Percentiles rank a stretch among this genome's conserved stretches.
These are phyloP conservation scores for Ochotona princeps DNA, from an alignment of 2,113 vertebrate species.

Conservation along the genomic window DNA sequence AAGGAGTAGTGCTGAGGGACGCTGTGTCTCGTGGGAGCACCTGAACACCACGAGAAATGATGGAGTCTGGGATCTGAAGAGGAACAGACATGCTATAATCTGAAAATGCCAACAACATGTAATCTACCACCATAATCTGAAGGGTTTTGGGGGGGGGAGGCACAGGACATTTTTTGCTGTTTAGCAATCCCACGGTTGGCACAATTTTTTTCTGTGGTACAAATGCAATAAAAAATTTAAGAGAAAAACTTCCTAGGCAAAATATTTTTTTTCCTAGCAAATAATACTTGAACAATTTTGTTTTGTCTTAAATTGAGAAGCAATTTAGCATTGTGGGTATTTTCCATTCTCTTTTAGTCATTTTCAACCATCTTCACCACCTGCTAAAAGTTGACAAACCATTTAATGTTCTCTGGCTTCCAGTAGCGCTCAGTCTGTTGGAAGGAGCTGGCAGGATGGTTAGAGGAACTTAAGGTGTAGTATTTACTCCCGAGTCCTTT, in stretches of 20 bases:
- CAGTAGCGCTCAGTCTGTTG: background rate
- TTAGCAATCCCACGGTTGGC: background rate
- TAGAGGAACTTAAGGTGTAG: background rate
- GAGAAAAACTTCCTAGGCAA: conserved; percentile 32
- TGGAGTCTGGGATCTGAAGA: conserved; percentile 97
- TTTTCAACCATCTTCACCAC: background rate
- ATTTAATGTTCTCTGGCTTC: background rate
- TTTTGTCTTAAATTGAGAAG: background rate
- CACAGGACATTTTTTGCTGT: background rate
- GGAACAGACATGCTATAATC: conserved; percentile 56
- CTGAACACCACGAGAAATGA: conserved; percentile 99
- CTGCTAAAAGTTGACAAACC: background rate
- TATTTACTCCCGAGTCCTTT: background rate
- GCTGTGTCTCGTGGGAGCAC: conserved; percentile 98
- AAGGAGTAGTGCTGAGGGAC: conserved; percentile 99
- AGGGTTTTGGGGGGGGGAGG: background rate
- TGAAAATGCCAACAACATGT: conserved; percentile 20
- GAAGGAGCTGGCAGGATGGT: background rate
- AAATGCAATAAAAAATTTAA: background rate
- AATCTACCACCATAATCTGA: background rate
- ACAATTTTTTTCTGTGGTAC: background rate
- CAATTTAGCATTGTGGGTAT: background rate
- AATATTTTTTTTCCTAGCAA: conserved; percentile 26
- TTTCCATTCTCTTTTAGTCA: conserved; percentile 54
- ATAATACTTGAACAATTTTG: conserved; percentile 23